These are phyloP conservation scores for Cancer borealis DNA, from an alignment of 2,888 invertebrate genomes.

Conservation along the genomic window DNA sequence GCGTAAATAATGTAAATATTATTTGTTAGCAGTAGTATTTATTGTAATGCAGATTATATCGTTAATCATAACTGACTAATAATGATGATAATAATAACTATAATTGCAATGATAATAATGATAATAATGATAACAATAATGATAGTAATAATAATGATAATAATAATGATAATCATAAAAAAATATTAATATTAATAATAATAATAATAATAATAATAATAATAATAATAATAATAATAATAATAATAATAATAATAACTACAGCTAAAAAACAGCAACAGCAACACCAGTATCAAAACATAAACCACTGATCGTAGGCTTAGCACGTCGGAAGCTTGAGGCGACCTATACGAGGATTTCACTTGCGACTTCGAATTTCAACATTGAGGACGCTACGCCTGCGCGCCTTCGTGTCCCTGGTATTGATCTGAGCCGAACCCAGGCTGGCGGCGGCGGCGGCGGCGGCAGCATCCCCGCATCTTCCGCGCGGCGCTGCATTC, in stretches of 20 bases:
- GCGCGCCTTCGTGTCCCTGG: constrained; percentile 3
- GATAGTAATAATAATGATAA: too few species aligned
- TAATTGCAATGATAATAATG: background rate
- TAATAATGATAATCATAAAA: too few species aligned
- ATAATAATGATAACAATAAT: too few species aligned
- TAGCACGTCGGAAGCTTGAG: background rate
- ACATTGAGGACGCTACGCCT: background rate
- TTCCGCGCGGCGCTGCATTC: constrained; percentile 38
- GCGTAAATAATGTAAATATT: too few species aligned
- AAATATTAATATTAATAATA: background rate
- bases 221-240: background rate
- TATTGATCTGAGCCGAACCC: constrained; percentile 10
- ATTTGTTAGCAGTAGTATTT: background rate
- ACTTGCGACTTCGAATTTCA: constrained; percentile 38
- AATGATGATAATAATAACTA: background rate
- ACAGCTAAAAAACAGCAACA: background rate
- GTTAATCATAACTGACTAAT: background rate
- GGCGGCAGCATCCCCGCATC: constrained; percentile 27
- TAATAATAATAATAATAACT: background rate
- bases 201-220: background rate
- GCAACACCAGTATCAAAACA: background rate
- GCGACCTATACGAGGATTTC: background rate
- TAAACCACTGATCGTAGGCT: background rate
- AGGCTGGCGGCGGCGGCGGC: background rate
- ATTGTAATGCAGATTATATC: background rate